phyloP scores from a whole-genome alignment of 1,140 invertebrate species.

The Drosophila simulans region DNA sequence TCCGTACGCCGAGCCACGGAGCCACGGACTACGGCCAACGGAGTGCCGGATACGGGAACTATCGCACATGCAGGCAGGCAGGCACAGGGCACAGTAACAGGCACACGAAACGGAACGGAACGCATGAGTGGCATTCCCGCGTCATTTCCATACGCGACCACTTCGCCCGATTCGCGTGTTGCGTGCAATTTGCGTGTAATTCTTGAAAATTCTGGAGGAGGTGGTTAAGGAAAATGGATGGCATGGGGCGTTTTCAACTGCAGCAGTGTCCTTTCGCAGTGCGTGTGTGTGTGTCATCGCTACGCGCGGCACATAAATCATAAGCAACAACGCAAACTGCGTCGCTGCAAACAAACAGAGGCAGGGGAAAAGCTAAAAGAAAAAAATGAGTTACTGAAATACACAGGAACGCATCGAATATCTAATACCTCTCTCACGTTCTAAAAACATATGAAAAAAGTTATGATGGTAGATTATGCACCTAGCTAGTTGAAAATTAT shows the following conservation, averaged over 20 bases:
- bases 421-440: background rate
- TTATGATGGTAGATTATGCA: no score
- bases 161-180: conserved; percentile 68
- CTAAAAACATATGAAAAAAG: no score
- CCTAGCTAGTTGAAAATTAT: no score
- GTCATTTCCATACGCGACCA: conserved; percentile 70
- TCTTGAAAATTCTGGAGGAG: conserved; percentile 39
- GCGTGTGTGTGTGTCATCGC: conserved; percentile 65
- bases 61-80: conserved; percentile 61
- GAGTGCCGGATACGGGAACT: conserved; percentile 49
- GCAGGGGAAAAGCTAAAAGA: conserved; percentile 24
- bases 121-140: conserved; percentile 75
- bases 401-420: fast-evolving
- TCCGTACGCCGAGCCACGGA: background rate
- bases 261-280: conserved; percentile 26
- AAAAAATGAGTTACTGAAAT: conserved; percentile 19
- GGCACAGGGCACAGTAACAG: conserved; percentile 10
- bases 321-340: conserved; percentile 73
- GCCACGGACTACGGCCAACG: conserved; percentile 1
- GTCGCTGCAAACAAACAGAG: conserved; percentile 54
- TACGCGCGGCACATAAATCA: conserved; percentile 77
- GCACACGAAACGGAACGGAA: conserved; percentile 36
- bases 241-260: conserved; percentile 20
- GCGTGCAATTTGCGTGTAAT: conserved; percentile 82
- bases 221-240: background rate